phyloP scores from a whole-genome alignment of 2,113 vertebrate genomes.

The Archilochus colubris region DNA sequence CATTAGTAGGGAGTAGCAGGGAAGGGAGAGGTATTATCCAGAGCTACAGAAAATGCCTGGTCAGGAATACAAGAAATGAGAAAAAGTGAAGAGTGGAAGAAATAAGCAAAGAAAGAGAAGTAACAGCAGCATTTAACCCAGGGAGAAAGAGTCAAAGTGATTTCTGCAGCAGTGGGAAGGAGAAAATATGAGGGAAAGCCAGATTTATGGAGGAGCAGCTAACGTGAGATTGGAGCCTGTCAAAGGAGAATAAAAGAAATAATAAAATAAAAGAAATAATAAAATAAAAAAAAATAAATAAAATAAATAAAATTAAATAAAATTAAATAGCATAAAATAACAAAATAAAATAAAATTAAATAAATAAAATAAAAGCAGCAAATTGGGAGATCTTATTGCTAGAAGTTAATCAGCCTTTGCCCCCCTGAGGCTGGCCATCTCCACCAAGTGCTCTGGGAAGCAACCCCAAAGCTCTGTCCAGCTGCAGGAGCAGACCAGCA shows the following conservation, averaged over 20 bases:
- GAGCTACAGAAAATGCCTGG: constrained; percentile 75
- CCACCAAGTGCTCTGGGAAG: background rate
- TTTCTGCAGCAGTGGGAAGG: background rate
- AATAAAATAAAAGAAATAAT: background rate
- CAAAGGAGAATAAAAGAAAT: background rate
- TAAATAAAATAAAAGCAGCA: background rate
- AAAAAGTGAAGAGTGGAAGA: constrained; percentile 71
- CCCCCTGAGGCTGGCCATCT: background rate
- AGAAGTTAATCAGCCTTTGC: background rate
- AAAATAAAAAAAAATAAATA: background rate
- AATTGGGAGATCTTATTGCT: background rate
- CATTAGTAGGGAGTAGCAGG: constrained; percentile 61
- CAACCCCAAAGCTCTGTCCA: background rate
- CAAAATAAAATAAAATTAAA: background rate
- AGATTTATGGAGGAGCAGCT: background rate
- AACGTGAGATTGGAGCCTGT: background rate
- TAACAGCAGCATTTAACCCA: background rate
- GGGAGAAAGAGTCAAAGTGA: constrained; percentile 8
- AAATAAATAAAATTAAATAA: background rate
- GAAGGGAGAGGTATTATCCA: constrained; percentile 64
- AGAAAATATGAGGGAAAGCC: background rate
- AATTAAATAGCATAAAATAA: background rate
- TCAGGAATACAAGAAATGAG: constrained; percentile 77
- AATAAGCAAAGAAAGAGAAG: constrained; percentile 62
- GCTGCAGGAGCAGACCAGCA: background rate